Conservation (phyloP, 2,113 vertebrate species). For the Syngnathoides biaculeatus region DNA sequence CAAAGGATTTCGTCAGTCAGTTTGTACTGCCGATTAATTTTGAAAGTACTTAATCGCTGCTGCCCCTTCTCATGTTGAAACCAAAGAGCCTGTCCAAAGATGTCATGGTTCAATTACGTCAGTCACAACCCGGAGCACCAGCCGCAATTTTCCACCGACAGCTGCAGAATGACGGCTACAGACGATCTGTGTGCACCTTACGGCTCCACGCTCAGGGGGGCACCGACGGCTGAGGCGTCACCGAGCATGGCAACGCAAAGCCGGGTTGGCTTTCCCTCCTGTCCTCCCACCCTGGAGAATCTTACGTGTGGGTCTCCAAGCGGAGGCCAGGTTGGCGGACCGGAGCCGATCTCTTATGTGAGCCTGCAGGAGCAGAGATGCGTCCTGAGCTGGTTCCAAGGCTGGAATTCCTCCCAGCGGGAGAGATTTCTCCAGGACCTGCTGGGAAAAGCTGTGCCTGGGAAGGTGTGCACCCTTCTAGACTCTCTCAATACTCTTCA, state of each 20-base stretch:
- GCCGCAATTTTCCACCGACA: conserved; percentile 24
- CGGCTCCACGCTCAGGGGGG: conserved; percentile 13
- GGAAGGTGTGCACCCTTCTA: conserved; percentile 82
- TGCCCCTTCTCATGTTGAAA: background rate
- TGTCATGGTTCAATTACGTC: conserved; percentile 69
- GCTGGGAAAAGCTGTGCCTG: conserved; percentile 83
- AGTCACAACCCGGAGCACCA: conserved; percentile 31
- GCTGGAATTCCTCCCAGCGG: conserved; percentile 75
- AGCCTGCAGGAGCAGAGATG: conserved; percentile 85
- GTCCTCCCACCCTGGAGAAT: conserved; percentile 60
- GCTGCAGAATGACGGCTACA: conserved; percentile 16
- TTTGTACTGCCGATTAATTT: background rate
- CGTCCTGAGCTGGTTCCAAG: conserved; percentile 83
- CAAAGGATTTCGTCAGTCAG: conserved; percentile 3
- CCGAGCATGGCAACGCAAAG: conserved; percentile 9
- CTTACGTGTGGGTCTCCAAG: conserved; percentile 49
- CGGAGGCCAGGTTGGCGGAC: conserved; percentile 22
- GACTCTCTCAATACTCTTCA: conserved; percentile 79
- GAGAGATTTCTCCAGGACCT: conserved; percentile 82
- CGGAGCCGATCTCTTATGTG: conserved; percentile 75
- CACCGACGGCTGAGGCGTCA: conserved; percentile 1
- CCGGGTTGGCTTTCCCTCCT: conserved; percentile 26
- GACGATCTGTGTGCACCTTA: conserved; percentile 16
- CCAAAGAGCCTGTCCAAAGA: conserved; percentile 29
- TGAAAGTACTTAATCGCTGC: background rate